These are phyloP conservation scores for Apis florea DNA, from an alignment of 1,140 invertebrate species.

Conservation along the genomic window DNA sequence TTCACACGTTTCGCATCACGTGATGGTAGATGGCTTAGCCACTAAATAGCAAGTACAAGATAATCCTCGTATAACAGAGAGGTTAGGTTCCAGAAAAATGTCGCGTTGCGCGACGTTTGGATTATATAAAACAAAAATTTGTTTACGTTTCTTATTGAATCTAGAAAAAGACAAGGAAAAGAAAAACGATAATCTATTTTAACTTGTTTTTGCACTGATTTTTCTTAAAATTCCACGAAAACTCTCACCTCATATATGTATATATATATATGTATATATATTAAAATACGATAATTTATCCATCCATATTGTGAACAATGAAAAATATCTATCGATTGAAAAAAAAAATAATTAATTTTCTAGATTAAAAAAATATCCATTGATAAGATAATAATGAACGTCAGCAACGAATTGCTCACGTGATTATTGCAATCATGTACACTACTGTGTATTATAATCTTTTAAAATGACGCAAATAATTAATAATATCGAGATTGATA, in stretches of 20 bases:
- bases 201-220: background rate
- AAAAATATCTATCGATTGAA: too few relatives aligned
- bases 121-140: too few relatives aligned
- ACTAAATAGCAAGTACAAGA: too few relatives aligned
- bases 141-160: too few relatives aligned
- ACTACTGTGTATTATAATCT: background rate
- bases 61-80: too few relatives aligned
- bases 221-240: background rate
- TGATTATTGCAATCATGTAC: background rate
- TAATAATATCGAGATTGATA: background rate
- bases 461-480: background rate
- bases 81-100: too few relatives aligned
- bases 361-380: background rate
- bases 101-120: too few relatives aligned
- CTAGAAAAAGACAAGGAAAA: background rate
- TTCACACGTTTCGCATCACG: too few relatives aligned
- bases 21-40: too few relatives aligned
- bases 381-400: constrained; percentile 16
- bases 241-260: background rate
- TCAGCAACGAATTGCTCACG: background rate
- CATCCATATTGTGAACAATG: background rate
- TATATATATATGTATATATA: too few relatives aligned
- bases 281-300: background rate
- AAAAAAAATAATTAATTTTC: too few relatives aligned
- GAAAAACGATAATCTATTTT: background rate